A percentile compares a stretch with the other conserved stretches of the same genome.
Conservation (phyloP, 35 echinoderm and acorn worm species). For the Amphiura filiformis region DNA sequence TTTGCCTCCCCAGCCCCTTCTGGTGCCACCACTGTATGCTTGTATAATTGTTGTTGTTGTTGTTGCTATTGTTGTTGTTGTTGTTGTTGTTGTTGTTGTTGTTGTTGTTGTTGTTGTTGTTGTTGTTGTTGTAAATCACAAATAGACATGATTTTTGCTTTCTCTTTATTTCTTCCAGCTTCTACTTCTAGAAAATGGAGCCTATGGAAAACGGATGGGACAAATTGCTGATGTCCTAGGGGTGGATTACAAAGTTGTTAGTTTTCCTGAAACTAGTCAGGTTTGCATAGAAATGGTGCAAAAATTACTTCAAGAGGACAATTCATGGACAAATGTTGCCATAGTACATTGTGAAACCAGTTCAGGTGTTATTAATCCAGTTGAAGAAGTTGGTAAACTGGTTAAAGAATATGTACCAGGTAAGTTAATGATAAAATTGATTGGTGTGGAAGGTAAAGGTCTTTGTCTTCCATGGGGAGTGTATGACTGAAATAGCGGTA, state of each 20-base stretch:
- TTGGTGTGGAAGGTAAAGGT: background rate
- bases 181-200: conserved; percentile 74
- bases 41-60: no score
- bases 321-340: conserved; percentile 65
- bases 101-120: no score
- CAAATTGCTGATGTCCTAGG: conserved; percentile 37
- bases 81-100: no score
- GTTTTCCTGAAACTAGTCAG: conserved; percentile 45
- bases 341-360: conserved; percentile 91
- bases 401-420: conserved; percentile 71
- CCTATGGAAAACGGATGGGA: conserved; percentile 66
- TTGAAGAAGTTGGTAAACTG: conserved; percentile 64
- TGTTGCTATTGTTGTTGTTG: no score
- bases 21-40: no score
- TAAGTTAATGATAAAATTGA: background rate
- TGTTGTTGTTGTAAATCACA: no score
- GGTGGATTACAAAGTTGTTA: conserved; percentile 32
- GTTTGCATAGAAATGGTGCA: conserved; percentile 43
- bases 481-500: no score
- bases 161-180: conserved; percentile 38
- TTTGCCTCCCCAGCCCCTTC: no score
- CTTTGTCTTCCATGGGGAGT: no score
- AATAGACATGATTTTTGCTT: no score
- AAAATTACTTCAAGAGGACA: conserved; percentile 36
- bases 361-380: conserved; percentile 65